These are phyloP conservation scores for Procambarus virginalis DNA, from an alignment of 1,140 invertebrate species.

Conservation along the genomic window DNA sequence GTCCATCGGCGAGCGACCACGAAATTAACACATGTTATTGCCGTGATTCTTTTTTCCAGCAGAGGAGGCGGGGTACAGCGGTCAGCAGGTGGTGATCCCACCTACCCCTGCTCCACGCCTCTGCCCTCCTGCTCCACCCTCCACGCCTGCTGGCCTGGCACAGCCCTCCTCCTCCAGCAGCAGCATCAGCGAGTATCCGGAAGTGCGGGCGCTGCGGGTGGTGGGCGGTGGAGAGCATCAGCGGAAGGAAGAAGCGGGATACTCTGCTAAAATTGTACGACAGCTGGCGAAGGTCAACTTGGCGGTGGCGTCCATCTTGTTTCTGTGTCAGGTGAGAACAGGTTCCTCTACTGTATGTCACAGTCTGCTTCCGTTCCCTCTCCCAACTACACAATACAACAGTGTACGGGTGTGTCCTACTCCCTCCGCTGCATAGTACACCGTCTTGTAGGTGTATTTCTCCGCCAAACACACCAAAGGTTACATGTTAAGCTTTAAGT, in stretches of 20 bases:
- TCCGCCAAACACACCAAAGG: too few relatives aligned
- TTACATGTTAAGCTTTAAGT: too few relatives aligned
- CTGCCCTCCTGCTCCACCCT: not conserved
- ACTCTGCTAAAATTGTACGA: not conserved
- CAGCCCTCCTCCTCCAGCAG: slow-evolving; percentile 6
- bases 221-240: not conserved
- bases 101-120: not conserved
- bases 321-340: slow-evolving; percentile 27
- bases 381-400: too few relatives aligned
- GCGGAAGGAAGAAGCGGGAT: not conserved
- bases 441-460: too few relatives aligned
- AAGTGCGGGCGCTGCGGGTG: not conserved
- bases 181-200: not conserved
- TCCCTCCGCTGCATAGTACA: too few relatives aligned
- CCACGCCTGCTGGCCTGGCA: not conserved
- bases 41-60: not conserved
- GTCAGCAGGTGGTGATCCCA: not conserved
- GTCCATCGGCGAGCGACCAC: too few relatives aligned
- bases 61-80: not conserved
- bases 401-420: too few relatives aligned
- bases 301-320: slow-evolving; percentile 17
- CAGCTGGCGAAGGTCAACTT: slow-evolving; percentile 28
- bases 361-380: too few relatives aligned
- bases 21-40: too few relatives aligned
- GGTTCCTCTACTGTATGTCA: too few relatives aligned